Percentiles rank a stretch among this genome's conserved stretches.
phyloP scores from a whole-genome alignment of 2,113 vertebrate genomes.

The Hassar affinis region DNA sequence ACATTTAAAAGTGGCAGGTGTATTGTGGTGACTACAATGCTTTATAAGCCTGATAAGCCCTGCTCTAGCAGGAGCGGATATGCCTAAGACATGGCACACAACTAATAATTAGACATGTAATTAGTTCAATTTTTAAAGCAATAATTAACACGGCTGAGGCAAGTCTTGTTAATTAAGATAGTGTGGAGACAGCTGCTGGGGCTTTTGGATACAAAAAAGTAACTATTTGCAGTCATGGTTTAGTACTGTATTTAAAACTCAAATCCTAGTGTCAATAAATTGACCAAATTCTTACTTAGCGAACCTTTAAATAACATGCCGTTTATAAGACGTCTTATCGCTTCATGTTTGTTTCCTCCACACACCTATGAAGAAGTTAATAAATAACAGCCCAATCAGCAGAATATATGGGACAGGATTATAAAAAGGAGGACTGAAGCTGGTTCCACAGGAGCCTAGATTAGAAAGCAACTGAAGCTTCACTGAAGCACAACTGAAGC shows the following conservation, averaged over 20 bases:
- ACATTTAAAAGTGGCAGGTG: neutral
- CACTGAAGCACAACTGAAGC: too few relatives aligned
- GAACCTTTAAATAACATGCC: neutral
- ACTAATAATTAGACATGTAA: conserved; percentile 8
- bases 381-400: neutral
- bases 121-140: neutral
- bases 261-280: neutral
- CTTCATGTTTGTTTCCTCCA: neutral
- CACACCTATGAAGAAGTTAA: neutral
- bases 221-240: neutral
- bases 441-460: neutral
- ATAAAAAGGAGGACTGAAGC: neutral
- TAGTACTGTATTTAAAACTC: neutral
- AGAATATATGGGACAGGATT: neutral
- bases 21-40: neutral
- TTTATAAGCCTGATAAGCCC: neutral
- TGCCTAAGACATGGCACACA: neutral
- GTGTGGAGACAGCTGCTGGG: neutral
- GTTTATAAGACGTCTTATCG: neutral
- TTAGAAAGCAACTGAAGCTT: too few relatives aligned
- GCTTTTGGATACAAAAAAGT: neutral
- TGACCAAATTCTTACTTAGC: neutral
- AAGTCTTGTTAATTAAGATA: neutral
- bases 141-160: neutral
- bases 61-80: neutral